These are phyloP conservation scores for Diachasmimorpha longicaudata DNA, from an alignment of 1,140 invertebrate species.

Conservation along the genomic window DNA sequence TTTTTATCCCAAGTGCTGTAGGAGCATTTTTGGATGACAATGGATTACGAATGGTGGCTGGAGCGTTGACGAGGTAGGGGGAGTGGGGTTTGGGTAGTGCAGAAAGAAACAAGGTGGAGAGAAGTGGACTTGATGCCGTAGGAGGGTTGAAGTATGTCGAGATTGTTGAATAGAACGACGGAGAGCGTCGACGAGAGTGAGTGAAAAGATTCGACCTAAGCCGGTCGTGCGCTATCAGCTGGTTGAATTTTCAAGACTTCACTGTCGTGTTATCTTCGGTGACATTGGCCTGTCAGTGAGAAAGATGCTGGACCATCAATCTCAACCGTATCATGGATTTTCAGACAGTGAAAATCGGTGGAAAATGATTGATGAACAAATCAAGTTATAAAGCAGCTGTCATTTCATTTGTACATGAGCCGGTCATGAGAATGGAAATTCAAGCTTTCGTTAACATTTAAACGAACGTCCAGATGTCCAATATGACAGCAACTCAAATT, in stretches of 20 bases:
- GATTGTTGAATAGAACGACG: not conserved
- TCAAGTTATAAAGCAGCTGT: too few relatives aligned
- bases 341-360: too few relatives aligned
- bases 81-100: not conserved
- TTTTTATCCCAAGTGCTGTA: conserved; percentile 4
- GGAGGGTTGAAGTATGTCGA: conserved; percentile 1
- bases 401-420: too few relatives aligned
- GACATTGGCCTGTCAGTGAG: not conserved
- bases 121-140: not conserved
- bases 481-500: too few relatives aligned
- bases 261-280: not conserved
- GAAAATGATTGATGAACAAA: too few relatives aligned
- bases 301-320: not conserved
- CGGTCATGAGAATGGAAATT: too few relatives aligned
- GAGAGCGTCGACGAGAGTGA: not conserved
- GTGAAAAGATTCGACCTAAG: conserved; percentile 19
- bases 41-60: conserved; percentile 5
- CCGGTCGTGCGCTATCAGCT: conserved; percentile 26
- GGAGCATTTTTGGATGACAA: conserved; percentile 17
- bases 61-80: not conserved
- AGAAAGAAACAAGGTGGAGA: conserved; percentile 4
- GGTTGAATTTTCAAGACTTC: not conserved
- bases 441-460: too few relatives aligned
- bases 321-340: not conserved
- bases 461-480: too few relatives aligned